These are phyloP conservation scores for Germaria angustata DNA, from an alignment of 2,888 invertebrate species.

Conservation along the genomic window DNA sequence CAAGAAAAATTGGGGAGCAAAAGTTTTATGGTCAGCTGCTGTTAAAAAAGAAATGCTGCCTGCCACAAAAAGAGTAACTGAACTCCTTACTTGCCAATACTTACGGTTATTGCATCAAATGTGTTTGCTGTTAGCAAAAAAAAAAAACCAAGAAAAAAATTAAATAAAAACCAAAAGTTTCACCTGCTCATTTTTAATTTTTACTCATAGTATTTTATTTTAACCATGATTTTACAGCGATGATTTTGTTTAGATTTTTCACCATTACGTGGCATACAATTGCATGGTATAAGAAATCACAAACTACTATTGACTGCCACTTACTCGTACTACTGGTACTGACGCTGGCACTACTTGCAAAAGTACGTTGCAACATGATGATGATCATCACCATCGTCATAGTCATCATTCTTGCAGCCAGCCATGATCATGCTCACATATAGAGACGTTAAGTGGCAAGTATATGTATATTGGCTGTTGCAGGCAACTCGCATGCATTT, in stretches of 20 bases:
- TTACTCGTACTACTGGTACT: conserved; percentile 7
- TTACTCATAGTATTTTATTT: conserved; percentile 65
- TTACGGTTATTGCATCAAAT: conserved; percentile 42
- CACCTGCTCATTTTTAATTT: conserved; percentile 67
- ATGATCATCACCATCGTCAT: conserved; percentile 23
- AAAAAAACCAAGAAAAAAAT: too few relatives aligned
- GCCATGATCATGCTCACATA: conserved; percentile 21
- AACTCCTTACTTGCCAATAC: conserved; percentile 50
- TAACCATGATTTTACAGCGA: conserved; percentile 58
- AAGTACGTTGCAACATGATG: background rate
- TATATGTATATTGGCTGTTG: conserved; percentile 18
- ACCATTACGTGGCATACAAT: conserved; percentile 36
- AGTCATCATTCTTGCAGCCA: conserved; percentile 13
- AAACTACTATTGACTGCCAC: conserved; percentile 40
- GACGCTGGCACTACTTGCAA: conserved; percentile 13
- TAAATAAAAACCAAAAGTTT: conserved; percentile 51
- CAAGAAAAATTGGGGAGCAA: conserved; percentile 54
- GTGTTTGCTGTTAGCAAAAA: conserved; percentile 50
- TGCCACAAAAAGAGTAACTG: conserved; percentile 44
- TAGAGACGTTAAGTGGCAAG: conserved; percentile 54
- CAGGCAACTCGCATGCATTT: conserved; percentile 26
- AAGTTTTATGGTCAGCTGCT: conserved; percentile 56
- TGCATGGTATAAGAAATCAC: conserved; percentile 38
- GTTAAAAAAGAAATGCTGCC: conserved; percentile 24
- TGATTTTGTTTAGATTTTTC: conserved; percentile 52